These are phyloP conservation scores for Teleopsis dalmanni DNA, from an alignment of 1,140 invertebrate genomes.

Conservation along the genomic window DNA sequence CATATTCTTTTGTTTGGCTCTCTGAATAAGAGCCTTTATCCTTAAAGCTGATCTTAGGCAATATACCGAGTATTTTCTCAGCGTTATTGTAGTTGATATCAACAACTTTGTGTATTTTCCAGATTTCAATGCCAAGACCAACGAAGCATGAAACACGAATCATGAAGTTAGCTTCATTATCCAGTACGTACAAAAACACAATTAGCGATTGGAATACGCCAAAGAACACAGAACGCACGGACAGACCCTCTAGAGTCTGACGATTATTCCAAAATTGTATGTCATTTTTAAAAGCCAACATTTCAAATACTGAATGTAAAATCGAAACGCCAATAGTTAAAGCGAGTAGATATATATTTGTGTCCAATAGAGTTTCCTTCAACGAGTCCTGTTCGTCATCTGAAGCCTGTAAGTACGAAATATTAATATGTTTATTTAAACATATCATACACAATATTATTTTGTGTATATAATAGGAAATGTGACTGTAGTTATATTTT, in stretches of 20 bases:
- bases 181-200: conserved; percentile 91
- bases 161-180: conserved; percentile 97
- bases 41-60: conserved; percentile 73
- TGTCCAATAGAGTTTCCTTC: conserved; percentile 95
- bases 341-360: conserved; percentile 89
- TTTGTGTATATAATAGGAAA: not conserved
- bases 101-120: conserved; percentile 98
- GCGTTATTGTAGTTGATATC: conserved; percentile 76
- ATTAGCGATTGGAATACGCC: conserved; percentile 95
- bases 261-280: conserved; percentile 99
- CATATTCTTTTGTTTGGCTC: conserved; percentile 91
- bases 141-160: conserved; percentile 87
- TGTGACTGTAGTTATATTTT: not conserved
- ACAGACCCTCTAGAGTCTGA: conserved; percentile 93
- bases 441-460: no score
- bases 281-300: conserved; percentile 99
- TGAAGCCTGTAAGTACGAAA: conserved; percentile 50
- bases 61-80: conserved; percentile 62
- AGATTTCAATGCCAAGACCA: conserved; percentile 94
- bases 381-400: conserved; percentile 94
- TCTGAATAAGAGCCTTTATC: conserved; percentile 97
- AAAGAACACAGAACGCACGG: conserved; percentile 97
- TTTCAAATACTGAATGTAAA: conserved; percentile 95
- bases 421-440: conserved; percentile 8
- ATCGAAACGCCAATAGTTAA: conserved; percentile 90